Conservation (phyloP, 2,797 vertebrate genomes). For the Chaetodon trifasciatus region DNA sequence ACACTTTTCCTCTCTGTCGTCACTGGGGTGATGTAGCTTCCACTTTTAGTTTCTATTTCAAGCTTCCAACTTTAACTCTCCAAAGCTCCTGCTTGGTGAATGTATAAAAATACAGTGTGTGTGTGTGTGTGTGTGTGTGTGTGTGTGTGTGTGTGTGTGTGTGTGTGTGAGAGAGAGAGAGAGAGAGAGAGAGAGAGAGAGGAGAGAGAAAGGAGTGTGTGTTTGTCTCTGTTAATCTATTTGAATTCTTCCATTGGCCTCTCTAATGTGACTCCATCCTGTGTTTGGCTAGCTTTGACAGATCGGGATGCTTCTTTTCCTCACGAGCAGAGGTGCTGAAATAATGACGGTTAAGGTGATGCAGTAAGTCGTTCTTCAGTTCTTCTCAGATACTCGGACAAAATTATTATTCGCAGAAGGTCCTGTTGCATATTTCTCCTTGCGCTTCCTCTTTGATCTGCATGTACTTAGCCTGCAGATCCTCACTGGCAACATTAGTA, state of each 20-base stretch:
- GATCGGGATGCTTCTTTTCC: background rate
- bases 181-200: conserved; percentile 1
- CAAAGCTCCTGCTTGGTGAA: conserved; percentile 46
- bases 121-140: conserved; percentile 7
- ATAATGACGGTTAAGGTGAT: conserved; percentile 46
- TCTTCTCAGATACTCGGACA: conserved; percentile 47
- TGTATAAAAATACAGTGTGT: conserved; percentile 41
- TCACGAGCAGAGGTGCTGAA: conserved; percentile 29
- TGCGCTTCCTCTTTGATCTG: conserved; percentile 72
- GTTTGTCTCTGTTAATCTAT: conserved; percentile 37
- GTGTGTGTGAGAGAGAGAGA: conserved; percentile 14
- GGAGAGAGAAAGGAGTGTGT: background rate
- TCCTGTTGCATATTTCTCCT: conserved; percentile 58
- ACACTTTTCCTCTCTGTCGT: background rate
- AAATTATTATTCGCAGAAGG: conserved; percentile 59
- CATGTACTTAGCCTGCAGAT: conserved; percentile 36
- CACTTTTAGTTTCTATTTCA: conserved; percentile 11
- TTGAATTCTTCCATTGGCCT: conserved; percentile 58
- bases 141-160: conserved; percentile 1
- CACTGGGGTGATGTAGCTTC: conserved; percentile 1
- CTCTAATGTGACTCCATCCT: conserved; percentile 53
- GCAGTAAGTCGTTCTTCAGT: conserved; percentile 45
- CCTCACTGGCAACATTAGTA: conserved; percentile 37
- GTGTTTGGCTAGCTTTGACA: conserved; percentile 34
- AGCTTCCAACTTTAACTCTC: conserved; percentile 25